Percentiles rank a stretch among this genome's conserved stretches.
phyloP scores from a whole-genome alignment of 2,797 vertebrate genomes.

The Danio albolineatus region DNA sequence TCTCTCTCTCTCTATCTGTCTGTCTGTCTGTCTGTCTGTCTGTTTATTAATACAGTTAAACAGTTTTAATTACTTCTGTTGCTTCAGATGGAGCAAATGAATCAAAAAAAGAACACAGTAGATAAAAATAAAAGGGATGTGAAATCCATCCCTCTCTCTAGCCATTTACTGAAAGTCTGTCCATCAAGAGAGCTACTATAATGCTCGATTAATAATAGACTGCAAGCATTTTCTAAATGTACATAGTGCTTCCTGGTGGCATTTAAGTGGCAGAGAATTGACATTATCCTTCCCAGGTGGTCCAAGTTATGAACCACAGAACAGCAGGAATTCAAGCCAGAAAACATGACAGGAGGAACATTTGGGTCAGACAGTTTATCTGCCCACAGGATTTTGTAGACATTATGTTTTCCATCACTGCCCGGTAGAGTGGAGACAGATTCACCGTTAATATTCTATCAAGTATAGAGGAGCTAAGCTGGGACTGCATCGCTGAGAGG shows the following conservation, averaged over 20 bases:
- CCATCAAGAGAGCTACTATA: neutral
- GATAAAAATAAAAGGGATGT: neutral
- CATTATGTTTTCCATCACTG: constrained; percentile 33
- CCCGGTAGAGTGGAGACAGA: neutral
- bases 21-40: neutral
- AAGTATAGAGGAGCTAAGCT: constrained; percentile 21
- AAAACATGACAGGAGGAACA: constrained; percentile 27
- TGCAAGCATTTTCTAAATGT: constrained; percentile 7
- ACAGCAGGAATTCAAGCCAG: constrained; percentile 20
- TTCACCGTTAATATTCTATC: constrained; percentile 28
- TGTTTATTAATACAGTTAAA: neutral
- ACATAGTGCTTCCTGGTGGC: constrained; percentile 24
- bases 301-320: constrained; percentile 25
- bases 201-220: neutral
- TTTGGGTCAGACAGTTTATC: constrained; percentile 33
- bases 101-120: neutral
- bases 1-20: no score
- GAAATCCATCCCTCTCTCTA: neutral
- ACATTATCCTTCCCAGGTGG: constrained; percentile 26
- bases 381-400: constrained; percentile 12
- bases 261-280: constrained; percentile 44
- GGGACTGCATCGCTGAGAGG: constrained; percentile 10
- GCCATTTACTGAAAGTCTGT: neutral
- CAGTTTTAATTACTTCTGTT: neutral
- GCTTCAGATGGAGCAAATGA: neutral